These are phyloP conservation scores for Pogonus chalceus DNA, from an alignment of 1,140 invertebrate species.

Conservation along the genomic window DNA sequence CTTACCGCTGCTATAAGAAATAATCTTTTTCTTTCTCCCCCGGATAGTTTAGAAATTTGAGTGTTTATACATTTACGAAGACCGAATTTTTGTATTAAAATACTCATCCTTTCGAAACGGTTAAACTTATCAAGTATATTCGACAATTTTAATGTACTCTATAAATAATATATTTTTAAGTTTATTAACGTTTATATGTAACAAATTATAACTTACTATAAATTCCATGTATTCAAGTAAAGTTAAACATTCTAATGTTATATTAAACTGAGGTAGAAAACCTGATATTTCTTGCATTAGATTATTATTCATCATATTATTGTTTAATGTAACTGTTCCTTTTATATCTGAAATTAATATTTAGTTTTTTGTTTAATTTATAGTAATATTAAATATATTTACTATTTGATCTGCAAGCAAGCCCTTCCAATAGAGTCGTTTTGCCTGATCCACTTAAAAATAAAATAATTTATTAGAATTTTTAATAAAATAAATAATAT, in stretches of 20 bases:
- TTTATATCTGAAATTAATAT: background rate
- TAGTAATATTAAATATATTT: background rate
- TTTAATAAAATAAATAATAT: background rate
- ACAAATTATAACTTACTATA: background rate
- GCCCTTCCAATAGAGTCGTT: background rate
- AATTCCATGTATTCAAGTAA: background rate
- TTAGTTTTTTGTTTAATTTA: background rate
- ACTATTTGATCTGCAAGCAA: background rate
- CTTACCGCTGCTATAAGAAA: background rate
- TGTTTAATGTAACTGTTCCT: background rate
- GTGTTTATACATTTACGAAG: background rate
- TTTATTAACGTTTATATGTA: background rate
- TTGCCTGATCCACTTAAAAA: background rate
- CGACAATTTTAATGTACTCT: background rate
- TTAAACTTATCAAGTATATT: background rate
- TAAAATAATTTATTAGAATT: background rate
- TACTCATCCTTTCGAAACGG: background rate
- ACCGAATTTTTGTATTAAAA: background rate
- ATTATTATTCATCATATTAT: background rate
- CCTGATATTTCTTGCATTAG: background rate
- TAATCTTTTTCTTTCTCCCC: background rate
- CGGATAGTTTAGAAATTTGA: background rate
- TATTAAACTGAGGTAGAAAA: background rate
- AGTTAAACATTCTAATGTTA: background rate
- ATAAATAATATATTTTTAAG: background rate